A percentile compares a stretch with the other conserved stretches of the same genome.
Conservation (phyloP, 2,113 vertebrate genomes). For the Piprites chloris region DNA sequence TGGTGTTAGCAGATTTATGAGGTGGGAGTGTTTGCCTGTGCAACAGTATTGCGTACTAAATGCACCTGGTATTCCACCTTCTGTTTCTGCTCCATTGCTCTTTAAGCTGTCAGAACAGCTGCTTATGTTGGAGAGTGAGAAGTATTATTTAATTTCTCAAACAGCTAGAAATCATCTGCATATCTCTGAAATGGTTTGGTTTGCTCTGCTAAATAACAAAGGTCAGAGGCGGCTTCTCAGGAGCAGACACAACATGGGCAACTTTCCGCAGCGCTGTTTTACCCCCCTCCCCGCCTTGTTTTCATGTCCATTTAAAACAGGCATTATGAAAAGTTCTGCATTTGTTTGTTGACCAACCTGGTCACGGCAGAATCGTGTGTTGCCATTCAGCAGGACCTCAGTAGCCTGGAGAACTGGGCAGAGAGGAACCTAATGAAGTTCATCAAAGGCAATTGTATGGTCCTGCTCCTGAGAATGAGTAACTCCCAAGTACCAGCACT, state of each 20-base stretch:
- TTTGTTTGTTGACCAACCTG: neutral
- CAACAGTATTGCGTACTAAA: neutral
- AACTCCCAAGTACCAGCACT: neutral
- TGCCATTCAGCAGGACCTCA: neutral
- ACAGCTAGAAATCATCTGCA: neutral
- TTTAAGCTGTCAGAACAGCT: neutral
- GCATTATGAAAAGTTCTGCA: rapidly evolving
- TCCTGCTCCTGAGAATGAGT: neutral
- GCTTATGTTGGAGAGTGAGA: neutral
- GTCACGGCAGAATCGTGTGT: neutral
- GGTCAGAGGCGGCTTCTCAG: neutral
- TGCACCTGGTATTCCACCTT: neutral
- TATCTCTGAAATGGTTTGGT: neutral
- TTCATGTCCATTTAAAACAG: neutral
- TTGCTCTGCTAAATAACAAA: neutral
- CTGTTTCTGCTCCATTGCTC: neutral
- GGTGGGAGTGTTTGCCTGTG: too few species aligned
- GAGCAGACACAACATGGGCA: rapidly evolving
- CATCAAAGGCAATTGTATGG: neutral
- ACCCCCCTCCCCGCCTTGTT: too few species aligned
- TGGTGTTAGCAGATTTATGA: neutral
- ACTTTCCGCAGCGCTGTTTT: rapidly evolving
- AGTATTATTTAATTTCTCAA: neutral
- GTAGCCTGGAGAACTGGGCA: neutral
- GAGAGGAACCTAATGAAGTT: rapidly evolving